These are phyloP conservation scores for Plusia festucae DNA, from an alignment of 2,888 invertebrate species.

Conservation along the genomic window DNA sequence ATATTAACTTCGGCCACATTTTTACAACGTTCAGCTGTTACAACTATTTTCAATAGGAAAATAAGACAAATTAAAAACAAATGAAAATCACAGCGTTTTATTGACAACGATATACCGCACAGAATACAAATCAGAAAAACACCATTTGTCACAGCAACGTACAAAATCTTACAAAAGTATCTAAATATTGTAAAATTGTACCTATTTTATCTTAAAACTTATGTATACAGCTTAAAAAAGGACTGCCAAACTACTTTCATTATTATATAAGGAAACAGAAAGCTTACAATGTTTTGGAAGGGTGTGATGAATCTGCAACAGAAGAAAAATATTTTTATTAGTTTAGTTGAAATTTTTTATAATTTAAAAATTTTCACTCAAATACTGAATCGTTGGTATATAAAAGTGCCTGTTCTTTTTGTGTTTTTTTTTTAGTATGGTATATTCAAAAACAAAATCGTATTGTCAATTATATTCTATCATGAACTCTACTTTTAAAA, in stretches of 20 bases:
- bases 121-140: slow-evolving; percentile 18
- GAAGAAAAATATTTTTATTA: neutral
- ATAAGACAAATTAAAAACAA: neutral
- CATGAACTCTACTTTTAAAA: no score
- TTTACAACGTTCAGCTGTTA: no score
- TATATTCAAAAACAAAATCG: no score
- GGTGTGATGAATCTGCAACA: neutral
- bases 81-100: neutral
- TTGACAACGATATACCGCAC: slow-evolving; percentile 21
- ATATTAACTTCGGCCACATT: no score
- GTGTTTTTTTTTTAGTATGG: no score
- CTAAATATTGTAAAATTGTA: slow-evolving; percentile 30
- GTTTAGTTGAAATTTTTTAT: no score
- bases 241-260: slow-evolving; percentile 6
- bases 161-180: slow-evolving; percentile 16
- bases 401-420: no score
- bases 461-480: no score
- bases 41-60: neutral
- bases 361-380: no score
- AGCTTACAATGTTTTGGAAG: neutral
- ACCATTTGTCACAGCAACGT: slow-evolving; percentile 13
- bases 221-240: slow-evolving; percentile 40
- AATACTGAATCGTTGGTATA: no score
- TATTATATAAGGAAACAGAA: neutral
- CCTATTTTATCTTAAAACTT: slow-evolving; percentile 42